Percentiles rank a stretch among this genome's conserved stretches.
These are phyloP conservation scores for Dinoponera quadriceps DNA, from an alignment of 1,140 invertebrate species.

Conservation along the genomic window DNA sequence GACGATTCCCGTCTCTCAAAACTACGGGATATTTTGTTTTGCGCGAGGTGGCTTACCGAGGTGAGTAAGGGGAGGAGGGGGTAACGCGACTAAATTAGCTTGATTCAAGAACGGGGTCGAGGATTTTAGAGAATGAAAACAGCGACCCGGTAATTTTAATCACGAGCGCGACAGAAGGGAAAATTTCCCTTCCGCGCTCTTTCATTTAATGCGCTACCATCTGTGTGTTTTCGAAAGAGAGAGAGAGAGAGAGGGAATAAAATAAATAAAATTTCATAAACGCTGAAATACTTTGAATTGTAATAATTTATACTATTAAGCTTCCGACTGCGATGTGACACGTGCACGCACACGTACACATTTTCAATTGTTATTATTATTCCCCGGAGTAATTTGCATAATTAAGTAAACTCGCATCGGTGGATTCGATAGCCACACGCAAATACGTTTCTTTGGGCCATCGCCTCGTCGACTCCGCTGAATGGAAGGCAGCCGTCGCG, in stretches of 20 bases:
- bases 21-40: neutral
- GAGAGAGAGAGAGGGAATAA: too few species aligned
- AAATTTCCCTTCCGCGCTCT: too few species aligned
- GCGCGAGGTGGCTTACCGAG: neutral
- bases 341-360: too few species aligned
- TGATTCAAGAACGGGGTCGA: neutral
- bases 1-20: constrained; percentile 23
- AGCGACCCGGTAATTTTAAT: neutral
- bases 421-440: neutral
- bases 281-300: neutral
- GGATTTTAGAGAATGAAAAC: neutral
- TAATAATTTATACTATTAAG: neutral
- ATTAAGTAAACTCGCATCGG: constrained; percentile 11
- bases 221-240: neutral
- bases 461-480: neutral
- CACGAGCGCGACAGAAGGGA: neutral
- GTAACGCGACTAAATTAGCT: constrained; percentile 15
- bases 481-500: neutral
- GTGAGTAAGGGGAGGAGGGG: too few species aligned
- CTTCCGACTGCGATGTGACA: neutral
- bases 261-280: neutral
- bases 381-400: neutral
- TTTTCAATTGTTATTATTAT: neutral
- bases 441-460: neutral
- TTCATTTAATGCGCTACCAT: neutral